phyloP scores from a whole-genome alignment of 2,797 vertebrate species.

The Bovichtus diacanthus region DNA sequence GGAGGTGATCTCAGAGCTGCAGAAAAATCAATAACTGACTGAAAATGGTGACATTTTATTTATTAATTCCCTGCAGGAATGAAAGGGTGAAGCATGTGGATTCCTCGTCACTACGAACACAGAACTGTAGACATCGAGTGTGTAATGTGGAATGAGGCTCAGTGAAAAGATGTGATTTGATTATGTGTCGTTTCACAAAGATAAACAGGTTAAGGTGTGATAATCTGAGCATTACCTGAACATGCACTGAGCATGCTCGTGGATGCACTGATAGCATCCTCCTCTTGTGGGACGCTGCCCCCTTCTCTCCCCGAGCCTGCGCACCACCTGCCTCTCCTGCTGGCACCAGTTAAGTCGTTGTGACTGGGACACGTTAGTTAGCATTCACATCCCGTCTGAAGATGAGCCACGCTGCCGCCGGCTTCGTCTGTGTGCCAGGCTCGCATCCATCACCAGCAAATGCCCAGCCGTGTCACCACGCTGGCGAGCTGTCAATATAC shows the following conservation, averaged over 20 bases:
- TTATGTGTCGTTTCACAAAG: constrained; percentile 30
- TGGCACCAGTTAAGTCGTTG: constrained; percentile 65
- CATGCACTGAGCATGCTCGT: constrained; percentile 39
- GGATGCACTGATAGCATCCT: constrained; percentile 35
- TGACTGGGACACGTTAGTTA: constrained; percentile 66
- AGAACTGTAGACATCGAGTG: neutral
- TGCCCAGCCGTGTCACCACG: constrained; percentile 61
- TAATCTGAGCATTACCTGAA: constrained; percentile 27
- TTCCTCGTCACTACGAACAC: no score
- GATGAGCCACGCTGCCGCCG: constrained; percentile 60
- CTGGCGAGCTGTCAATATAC: constrained; percentile 65
- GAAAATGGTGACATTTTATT: neutral
- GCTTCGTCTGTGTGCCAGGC: constrained; percentile 62
- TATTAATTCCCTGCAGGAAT: neutral
- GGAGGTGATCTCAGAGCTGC: neutral
- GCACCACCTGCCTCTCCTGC: constrained; percentile 76
- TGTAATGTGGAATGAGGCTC: neutral
- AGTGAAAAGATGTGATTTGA: neutral
- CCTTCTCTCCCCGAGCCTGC: constrained; percentile 18
- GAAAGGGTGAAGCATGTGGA: neutral
- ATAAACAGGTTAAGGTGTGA: constrained; percentile 2
- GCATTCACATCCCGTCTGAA: constrained; percentile 67
- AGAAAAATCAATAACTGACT: neutral
- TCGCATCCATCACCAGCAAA: constrained; percentile 67
- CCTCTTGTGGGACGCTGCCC: constrained; percentile 34